These are phyloP conservation scores for Panzeria rudis DNA, from an alignment of 2,888 invertebrate genomes.

Conservation along the genomic window DNA sequence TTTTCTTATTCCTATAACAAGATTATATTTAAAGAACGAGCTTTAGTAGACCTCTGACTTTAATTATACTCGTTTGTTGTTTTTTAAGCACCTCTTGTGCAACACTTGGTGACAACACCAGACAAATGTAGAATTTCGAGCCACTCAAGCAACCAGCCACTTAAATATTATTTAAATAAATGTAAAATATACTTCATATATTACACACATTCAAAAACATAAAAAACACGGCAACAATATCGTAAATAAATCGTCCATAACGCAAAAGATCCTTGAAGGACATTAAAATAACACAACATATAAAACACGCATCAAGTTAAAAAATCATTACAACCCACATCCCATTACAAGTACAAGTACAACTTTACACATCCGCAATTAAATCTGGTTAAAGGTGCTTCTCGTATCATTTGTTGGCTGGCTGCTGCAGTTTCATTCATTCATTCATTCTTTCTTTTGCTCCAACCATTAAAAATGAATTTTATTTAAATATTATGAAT, in stretches of 20 bases:
- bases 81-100: constrained; percentile 47
- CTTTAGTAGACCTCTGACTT: background rate
- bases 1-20: too few relatives aligned
- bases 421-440: constrained; percentile 5
- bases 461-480: constrained; percentile 55
- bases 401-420: constrained; percentile 20
- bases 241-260: constrained; percentile 40
- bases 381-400: constrained; percentile 55
- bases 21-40: too few relatives aligned
- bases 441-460: constrained; percentile 15
- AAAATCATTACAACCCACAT: constrained; percentile 41
- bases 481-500: constrained; percentile 63
- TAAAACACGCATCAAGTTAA: constrained; percentile 2
- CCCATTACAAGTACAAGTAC: constrained; percentile 24
- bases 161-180: constrained; percentile 66
- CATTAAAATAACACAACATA: constrained; percentile 51
- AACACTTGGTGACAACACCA: constrained; percentile 69
- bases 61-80: background rate
- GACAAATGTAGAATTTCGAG: constrained; percentile 33
- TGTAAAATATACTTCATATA: constrained; percentile 39
- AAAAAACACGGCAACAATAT: constrained; percentile 20
- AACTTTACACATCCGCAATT: constrained; percentile 69
- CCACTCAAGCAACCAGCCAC: constrained; percentile 50
- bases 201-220: constrained; percentile 4
- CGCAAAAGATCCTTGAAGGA: constrained; percentile 48